phyloP scores from a whole-genome alignment of 2,888 invertebrate species.

The Acholoe squamosa region DNA sequence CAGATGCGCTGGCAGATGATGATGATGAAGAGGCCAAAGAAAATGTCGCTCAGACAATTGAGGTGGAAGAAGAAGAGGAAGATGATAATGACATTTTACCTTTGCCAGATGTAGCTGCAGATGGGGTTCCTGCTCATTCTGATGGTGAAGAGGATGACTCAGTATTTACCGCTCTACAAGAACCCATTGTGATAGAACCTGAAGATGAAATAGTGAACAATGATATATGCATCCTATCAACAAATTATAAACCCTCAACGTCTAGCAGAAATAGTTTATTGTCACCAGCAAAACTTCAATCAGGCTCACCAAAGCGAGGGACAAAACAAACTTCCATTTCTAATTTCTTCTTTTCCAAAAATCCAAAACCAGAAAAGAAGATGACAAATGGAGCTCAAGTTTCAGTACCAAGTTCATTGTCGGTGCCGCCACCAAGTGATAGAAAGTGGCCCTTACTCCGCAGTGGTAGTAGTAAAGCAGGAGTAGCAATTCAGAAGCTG shows the following conservation, averaged over 20 bases:
- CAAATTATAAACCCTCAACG: background rate
- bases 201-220: background rate
- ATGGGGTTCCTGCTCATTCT: background rate
- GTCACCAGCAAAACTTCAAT: background rate
- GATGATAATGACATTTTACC: background rate
- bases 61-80: background rate
- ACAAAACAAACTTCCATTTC: constrained; percentile 20
- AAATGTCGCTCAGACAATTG: background rate
- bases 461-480: background rate
- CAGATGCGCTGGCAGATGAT: background rate
- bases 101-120: background rate
- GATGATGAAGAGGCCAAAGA: background rate
- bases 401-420: background rate
- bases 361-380: background rate
- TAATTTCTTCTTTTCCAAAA: background rate
- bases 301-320: background rate
- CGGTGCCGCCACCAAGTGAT: constrained; percentile 1
- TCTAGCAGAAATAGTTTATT: too few relatives aligned
- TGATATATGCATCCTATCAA: background rate
- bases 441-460: background rate
- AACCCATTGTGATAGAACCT: constrained; percentile 6
- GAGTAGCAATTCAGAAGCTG: background rate
- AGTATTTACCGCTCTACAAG: background rate
- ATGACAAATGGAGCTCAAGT: too few relatives aligned
- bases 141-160: background rate